Percentiles rank a stretch among this genome's conserved stretches.
Evolutionary conservation across 2,113 vertebrate genomes (phyloP).

Genomic region (Penelope pileata): DNA sequence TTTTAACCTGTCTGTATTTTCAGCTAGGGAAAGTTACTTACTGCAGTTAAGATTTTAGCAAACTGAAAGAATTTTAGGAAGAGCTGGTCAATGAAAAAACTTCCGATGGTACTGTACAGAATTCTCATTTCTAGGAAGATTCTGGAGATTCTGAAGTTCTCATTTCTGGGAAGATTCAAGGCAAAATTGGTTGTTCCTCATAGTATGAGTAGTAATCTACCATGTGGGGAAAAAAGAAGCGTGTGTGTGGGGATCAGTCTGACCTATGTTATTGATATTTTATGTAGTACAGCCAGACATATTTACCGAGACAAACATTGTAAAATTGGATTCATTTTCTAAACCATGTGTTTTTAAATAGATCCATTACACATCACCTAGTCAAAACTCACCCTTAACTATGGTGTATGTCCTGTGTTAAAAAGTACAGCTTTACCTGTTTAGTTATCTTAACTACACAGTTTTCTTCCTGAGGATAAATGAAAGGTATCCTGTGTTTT

Average conservation of each 20-base stretch:
- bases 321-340: not conserved
- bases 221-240: not conserved
- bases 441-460: not conserved
- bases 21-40: not conserved
- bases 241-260: not conserved
- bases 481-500: not conserved
- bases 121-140: not conserved
- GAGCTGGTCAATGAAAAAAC: not conserved
- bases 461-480: not conserved
- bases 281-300: not conserved
- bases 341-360: not conserved
- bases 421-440: not conserved
- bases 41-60: not conserved
- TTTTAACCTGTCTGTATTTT: not conserved
- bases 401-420: not conserved
- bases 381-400: not conserved
- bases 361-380: not conserved
- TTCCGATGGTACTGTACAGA: not conserved
- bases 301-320: not conserved
- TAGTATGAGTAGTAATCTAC: not conserved
- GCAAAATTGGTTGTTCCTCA: not conserved
- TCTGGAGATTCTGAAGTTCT: too few relatives aligned
- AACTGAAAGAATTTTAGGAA: not conserved
- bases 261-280: not conserved
- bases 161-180: not conserved